phyloP scores from a whole-genome alignment of 2,797 vertebrate genomes.

The Pseudotriccus pelzelni region DNA sequence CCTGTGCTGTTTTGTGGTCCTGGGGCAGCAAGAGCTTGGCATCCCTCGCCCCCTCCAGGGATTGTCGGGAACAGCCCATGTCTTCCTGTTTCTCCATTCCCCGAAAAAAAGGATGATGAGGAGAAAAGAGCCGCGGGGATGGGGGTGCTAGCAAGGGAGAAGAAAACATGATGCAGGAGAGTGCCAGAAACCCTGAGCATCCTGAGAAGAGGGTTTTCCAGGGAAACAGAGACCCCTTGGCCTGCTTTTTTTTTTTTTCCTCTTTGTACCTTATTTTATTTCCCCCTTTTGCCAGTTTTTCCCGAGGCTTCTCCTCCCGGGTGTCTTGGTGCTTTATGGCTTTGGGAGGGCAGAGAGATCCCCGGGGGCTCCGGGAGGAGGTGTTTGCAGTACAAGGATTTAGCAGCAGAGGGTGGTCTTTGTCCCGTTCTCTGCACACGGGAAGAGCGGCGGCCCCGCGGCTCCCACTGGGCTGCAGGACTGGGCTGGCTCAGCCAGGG shows the following conservation, averaged over 20 bases:
- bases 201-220: neutral
- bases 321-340: accelerated
- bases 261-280: neutral
- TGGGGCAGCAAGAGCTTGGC: neutral
- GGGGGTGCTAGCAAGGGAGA: accelerated
- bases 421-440: neutral
- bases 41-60: neutral
- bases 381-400: neutral
- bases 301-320: neutral
- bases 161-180: accelerated
- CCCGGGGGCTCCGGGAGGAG: neutral
- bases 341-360: neutral
- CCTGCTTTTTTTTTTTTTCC: neutral
- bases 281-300: neutral
- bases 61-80: accelerated
- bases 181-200: neutral
- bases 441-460: neutral
- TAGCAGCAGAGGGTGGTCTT: slow-evolving; percentile 25
- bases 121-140: neutral
- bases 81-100: no score
- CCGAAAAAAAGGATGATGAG: neutral
- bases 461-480: neutral
- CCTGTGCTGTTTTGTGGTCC: accelerated
- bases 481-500: neutral
- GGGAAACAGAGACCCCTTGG: neutral